Percentiles rank a stretch among this genome's conserved stretches.
These are phyloP conservation scores for Zootermopsis nevadensis DNA, from an alignment of 2,888 invertebrate genomes.

Conservation along the genomic window DNA sequence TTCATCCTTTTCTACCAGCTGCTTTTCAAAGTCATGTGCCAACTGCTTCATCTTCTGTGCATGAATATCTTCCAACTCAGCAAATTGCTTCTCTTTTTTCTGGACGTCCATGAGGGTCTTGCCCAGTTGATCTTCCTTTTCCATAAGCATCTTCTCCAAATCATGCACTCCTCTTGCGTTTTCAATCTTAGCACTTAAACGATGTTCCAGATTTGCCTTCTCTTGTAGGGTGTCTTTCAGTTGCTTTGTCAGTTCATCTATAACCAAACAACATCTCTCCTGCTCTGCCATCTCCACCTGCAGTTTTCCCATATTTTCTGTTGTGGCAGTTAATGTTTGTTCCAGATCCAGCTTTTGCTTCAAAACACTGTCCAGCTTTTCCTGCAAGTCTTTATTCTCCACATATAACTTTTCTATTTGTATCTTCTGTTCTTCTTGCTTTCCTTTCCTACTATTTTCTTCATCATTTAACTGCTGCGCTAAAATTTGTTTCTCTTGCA, in stretches of 20 bases:
- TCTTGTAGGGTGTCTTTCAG: slow-evolving; percentile 16
- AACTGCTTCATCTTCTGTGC: slow-evolving; percentile 45
- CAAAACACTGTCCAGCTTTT: not conserved
- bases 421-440: not conserved
- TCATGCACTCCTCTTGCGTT: slow-evolving; percentile 2
- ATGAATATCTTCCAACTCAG: slow-evolving; percentile 43
- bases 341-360: not conserved
- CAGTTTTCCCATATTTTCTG: not conserved
- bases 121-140: slow-evolving; percentile 44
- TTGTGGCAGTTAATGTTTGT: not conserved
- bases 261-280: not conserved
- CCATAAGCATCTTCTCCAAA: slow-evolving; percentile 22
- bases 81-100: slow-evolving; percentile 36
- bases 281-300: not conserved
- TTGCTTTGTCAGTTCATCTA: not conserved
- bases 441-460: not conserved
- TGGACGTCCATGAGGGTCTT: slow-evolving; percentile 22
- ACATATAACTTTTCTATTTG: not conserved
- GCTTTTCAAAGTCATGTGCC: slow-evolving; percentile 48
- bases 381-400: not conserved
- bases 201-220: slow-evolving; percentile 20
- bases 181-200: not conserved
- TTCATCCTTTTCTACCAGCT: slow-evolving; percentile 51
- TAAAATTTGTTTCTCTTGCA: slow-evolving; percentile 7
- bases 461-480: not conserved